These are phyloP conservation scores for Noctua comes DNA, from an alignment of 2,888 invertebrate genomes.

Conservation along the genomic window DNA sequence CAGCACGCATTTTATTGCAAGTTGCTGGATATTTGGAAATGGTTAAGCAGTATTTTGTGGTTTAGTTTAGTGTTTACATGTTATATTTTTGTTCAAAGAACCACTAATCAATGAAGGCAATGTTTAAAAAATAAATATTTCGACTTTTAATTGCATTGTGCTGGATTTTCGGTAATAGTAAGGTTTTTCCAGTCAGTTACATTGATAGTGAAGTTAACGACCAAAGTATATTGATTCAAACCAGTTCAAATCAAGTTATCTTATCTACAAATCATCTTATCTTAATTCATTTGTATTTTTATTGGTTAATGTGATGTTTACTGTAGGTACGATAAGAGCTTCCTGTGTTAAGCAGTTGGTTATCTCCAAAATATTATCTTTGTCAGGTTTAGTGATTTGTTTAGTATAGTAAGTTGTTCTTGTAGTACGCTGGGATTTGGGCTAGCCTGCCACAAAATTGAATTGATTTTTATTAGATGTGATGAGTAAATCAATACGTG, in stretches of 20 bases:
- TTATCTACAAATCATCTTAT: slow-evolving; percentile 34
- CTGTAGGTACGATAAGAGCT: neutral
- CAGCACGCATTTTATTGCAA: neutral
- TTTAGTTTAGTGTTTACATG: neutral
- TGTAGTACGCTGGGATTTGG: neutral
- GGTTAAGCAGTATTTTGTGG: neutral
- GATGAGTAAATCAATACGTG: neutral
- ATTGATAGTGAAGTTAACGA: neutral
- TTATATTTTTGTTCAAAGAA: too few relatives aligned
- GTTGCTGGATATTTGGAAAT: neutral
- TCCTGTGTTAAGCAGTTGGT: neutral
- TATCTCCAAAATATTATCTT: neutral
- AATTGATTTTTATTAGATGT: neutral
- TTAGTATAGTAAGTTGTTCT: neutral
- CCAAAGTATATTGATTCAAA: neutral
- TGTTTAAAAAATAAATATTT: neutral
- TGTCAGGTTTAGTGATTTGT: neutral
- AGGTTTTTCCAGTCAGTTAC: neutral
- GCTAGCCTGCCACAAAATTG: neutral
- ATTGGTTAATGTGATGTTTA: slow-evolving; percentile 11
- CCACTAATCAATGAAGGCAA: neutral
- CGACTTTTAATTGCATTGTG: neutral
- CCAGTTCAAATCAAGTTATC: neutral
- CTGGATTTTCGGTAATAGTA: neutral
- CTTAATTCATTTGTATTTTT: slow-evolving; percentile 57